Conservation (phyloP, 2,113 vertebrate genomes). For the Archilochus colubris region DNA sequence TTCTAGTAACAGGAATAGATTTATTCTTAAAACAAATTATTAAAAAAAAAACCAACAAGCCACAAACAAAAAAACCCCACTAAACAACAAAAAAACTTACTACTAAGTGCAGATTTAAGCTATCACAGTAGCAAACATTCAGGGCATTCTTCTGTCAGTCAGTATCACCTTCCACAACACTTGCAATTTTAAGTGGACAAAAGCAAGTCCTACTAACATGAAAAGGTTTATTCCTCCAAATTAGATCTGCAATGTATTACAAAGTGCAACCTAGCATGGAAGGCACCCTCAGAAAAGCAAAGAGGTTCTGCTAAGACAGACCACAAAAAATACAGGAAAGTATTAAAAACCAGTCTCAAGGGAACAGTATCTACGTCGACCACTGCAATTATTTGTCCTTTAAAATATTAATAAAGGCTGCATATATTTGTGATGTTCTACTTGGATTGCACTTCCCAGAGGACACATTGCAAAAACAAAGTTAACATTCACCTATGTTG, state of each 20-base stretch:
- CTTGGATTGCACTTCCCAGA: neutral
- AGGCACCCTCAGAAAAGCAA: conserved; percentile 13
- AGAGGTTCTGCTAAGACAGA: neutral
- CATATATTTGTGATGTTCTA: neutral
- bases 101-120: neutral
- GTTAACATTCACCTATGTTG: neutral
- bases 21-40: neutral
- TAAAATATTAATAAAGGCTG: neutral
- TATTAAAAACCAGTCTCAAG: neutral
- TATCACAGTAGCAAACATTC: neutral
- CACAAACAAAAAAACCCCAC: no score
- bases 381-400: neutral
- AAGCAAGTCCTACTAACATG: neutral
- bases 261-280: neutral
- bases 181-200: neutral
- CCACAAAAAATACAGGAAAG: neutral
- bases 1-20: neutral
- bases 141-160: neutral
- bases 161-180: neutral
- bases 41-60: no score
- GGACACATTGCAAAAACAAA: neutral
- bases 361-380: neutral
- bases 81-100: neutral
- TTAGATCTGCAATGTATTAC: neutral
- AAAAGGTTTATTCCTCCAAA: neutral